Percentiles rank a stretch among this genome's conserved stretches.
These are phyloP conservation scores for Melipona quadrifasciata DNA, from an alignment of 1,140 invertebrate genomes.

Conservation along the genomic window DNA sequence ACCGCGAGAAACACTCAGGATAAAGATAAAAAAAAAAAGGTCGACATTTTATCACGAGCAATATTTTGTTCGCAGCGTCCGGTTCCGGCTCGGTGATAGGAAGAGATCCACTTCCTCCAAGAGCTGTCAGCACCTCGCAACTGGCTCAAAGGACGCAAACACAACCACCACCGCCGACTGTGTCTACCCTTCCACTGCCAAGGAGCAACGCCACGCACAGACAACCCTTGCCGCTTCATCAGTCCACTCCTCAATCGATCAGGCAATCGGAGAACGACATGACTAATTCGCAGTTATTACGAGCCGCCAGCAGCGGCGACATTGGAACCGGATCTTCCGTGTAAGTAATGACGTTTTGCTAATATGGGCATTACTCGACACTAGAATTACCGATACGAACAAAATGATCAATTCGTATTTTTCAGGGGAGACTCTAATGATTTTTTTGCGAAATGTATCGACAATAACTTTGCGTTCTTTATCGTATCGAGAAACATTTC, in stretches of 20 bases:
- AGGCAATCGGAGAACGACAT: conserved; percentile 68
- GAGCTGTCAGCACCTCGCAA: conserved; percentile 81
- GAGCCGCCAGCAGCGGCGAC: conserved; percentile 70
- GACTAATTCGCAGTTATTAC: conserved; percentile 55
- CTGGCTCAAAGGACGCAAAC: conserved; percentile 68
- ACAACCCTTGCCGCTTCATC: conserved; percentile 56
- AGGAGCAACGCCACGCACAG: conserved; percentile 63
- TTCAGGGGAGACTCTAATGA: too few species aligned
- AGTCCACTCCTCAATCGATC: conserved; percentile 52
- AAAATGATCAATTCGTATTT: too few species aligned
- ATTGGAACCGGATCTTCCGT: conserved; percentile 60
- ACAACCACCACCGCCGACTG: conserved; percentile 69
- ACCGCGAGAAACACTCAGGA: too few species aligned
- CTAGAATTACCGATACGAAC: too few species aligned
- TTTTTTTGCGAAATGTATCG: too few species aligned
- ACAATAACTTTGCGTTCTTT: too few species aligned
- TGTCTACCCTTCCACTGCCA: conserved; percentile 77
- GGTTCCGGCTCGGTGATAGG: conserved; percentile 84
- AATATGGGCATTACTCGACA: too few species aligned
- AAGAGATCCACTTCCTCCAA: conserved; percentile 80
- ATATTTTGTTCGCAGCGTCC: conserved; percentile 78
- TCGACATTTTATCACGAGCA: neutral
- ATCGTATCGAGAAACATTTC: too few species aligned
- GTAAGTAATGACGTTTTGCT: conserved; percentile 32
- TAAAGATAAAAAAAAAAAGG: neutral